phyloP scores from a whole-genome alignment of 2,113 vertebrate genomes.

The Phocoena sinus region DNA sequence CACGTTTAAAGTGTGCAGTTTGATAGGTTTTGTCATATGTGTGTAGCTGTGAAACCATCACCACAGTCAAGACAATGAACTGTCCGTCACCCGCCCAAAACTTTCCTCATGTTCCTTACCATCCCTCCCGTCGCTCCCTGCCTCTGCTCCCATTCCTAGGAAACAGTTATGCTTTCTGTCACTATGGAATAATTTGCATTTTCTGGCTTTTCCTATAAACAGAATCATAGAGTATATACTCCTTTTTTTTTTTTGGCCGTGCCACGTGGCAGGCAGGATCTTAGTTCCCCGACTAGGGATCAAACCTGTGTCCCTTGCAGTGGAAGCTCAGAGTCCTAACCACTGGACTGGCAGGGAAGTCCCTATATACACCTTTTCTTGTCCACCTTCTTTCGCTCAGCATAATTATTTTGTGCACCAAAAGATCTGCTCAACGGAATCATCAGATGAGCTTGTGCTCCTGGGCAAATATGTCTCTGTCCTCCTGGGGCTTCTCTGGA shows the following conservation, averaged over 20 bases:
- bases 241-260: not conserved
- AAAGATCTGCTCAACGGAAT: not conserved
- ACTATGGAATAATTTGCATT: not conserved
- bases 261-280: not conserved
- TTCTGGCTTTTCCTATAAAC: not conserved
- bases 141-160: not conserved
- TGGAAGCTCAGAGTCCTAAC: not conserved
- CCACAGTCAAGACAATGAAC: not conserved
- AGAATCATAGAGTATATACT: too few relatives aligned
- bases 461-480: not conserved
- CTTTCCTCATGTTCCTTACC: not conserved
- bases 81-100: not conserved
- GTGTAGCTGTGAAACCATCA: not conserved
- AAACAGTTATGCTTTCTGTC: not conserved
- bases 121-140: fast-evolving
- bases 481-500: not conserved
- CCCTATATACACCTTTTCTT: not conserved
- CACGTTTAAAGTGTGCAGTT: fast-evolving
- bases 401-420: fast-evolving
- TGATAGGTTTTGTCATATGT: not conserved
- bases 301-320: not conserved
- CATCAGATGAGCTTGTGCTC: not conserved
- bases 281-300: not conserved
- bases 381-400: not conserved
- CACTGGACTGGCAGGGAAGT: not conserved